These are phyloP conservation scores for Planococcus citri DNA, from an alignment of 1,140 invertebrate genomes.

Conservation along the genomic window DNA sequence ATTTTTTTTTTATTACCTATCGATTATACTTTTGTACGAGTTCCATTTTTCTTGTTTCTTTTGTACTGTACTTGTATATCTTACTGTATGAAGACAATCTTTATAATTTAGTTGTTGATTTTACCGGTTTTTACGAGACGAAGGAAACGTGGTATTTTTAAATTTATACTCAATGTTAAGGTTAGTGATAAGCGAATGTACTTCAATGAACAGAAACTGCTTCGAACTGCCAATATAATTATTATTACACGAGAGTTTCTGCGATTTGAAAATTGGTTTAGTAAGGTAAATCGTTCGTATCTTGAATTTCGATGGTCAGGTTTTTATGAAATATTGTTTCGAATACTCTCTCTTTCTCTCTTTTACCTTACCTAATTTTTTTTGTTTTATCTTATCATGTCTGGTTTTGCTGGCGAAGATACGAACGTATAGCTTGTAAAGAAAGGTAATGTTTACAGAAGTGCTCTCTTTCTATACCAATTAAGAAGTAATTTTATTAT, in stretches of 20 bases:
- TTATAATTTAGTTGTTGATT: background rate
- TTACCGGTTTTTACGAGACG: background rate
- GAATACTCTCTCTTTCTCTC: no score
- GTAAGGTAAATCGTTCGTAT: background rate
- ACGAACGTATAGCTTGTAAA: no score
- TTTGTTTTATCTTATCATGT: no score
- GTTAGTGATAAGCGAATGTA: background rate
- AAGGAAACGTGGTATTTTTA: background rate
- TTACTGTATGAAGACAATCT: background rate
- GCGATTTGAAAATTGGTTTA: background rate
- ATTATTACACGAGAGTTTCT: background rate
- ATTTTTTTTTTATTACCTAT: background rate
- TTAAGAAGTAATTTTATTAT: background rate
- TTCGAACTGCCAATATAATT: background rate
- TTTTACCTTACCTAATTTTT: no score
- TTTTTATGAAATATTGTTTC: no score
- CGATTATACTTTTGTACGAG: background rate
- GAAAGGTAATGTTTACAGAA: background rate
- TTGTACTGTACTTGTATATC: background rate
- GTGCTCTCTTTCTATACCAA: background rate
- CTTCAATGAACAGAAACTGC: background rate
- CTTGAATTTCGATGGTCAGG: no score
- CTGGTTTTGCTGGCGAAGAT: no score
- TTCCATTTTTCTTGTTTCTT: conserved; percentile 8
- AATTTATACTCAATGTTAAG: background rate